phyloP scores from a whole-genome alignment of 2,113 vertebrate species.

The Mobula birostris region DNA sequence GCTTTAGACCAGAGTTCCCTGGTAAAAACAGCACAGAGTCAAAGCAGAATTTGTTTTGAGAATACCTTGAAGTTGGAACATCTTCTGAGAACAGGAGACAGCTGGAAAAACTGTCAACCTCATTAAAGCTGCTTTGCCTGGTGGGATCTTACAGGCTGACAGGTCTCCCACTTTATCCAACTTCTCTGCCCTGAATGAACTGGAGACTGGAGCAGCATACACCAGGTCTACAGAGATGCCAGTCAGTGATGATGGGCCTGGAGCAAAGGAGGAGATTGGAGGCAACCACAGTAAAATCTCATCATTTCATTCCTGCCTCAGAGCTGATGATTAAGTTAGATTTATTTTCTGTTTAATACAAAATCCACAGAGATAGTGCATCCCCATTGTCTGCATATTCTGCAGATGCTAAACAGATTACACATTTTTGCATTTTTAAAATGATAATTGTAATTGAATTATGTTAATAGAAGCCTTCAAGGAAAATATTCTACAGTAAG shows the following conservation, averaged over 20 bases:
- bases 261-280: background rate
- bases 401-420: background rate
- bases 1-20: background rate
- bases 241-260: background rate
- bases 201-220: background rate
- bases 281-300: background rate
- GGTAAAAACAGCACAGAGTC: background rate
- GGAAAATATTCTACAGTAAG: background rate
- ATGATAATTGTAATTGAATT: background rate
- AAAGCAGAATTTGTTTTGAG: background rate
- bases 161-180: background rate
- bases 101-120: background rate
- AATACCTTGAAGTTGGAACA: background rate
- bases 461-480: background rate
- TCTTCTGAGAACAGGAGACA: background rate
- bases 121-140: no score
- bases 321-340: background rate
- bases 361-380: background rate
- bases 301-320: background rate
- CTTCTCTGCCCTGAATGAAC: background rate
- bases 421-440: background rate
- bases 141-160: background rate
- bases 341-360: background rate
- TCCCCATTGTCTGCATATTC: background rate
- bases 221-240: background rate